A percentile compares a stretch with the other conserved stretches of the same genome.
Evolutionary conservation across 1,140 invertebrate species (phyloP).

Genomic region (Dicyema japonicum): DNA sequence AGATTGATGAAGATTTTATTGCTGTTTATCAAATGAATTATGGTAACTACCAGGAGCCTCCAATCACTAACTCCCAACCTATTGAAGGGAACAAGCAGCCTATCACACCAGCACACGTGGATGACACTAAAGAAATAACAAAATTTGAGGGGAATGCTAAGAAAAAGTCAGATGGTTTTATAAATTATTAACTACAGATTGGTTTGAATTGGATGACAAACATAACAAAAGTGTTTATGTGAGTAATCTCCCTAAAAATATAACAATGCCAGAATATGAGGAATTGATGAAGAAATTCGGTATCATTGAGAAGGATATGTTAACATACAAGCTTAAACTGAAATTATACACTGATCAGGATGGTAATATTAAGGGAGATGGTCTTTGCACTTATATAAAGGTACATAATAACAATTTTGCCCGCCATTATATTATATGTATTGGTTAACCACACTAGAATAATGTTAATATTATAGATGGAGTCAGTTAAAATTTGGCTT

Average conservation of each 20-base stretch:
- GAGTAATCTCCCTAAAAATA: conserved; percentile 49
- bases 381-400: conserved; percentile 77
- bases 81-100: too few species aligned
- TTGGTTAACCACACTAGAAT: conserved; percentile 18
- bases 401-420: conserved; percentile 7
- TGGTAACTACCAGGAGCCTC: too few species aligned
- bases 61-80: too few species aligned
- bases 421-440: conserved; percentile 10
- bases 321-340: conserved; percentile 46
- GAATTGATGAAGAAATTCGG: conserved; percentile 79
- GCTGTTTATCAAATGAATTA: conserved; percentile 77
- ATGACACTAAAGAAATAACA: too few species aligned
- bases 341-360: conserved; percentile 57
- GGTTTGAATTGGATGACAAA: conserved; percentile 69
- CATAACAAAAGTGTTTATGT: conserved; percentile 90
- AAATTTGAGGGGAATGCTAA: too few species aligned
- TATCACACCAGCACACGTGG: too few species aligned
- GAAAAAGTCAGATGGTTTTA: too few species aligned
- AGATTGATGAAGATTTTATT: conserved; percentile 75
- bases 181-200: too few species aligned
- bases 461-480: conserved; percentile 27
- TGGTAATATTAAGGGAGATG: conserved; percentile 63
- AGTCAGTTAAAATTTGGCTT: conserved; percentile 65
- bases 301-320: conserved; percentile 54
- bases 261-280: conserved; percentile 37